These are phyloP conservation scores for Macrosiphum euphorbiae DNA, from an alignment of 2,888 invertebrate species.

Conservation along the genomic window DNA sequence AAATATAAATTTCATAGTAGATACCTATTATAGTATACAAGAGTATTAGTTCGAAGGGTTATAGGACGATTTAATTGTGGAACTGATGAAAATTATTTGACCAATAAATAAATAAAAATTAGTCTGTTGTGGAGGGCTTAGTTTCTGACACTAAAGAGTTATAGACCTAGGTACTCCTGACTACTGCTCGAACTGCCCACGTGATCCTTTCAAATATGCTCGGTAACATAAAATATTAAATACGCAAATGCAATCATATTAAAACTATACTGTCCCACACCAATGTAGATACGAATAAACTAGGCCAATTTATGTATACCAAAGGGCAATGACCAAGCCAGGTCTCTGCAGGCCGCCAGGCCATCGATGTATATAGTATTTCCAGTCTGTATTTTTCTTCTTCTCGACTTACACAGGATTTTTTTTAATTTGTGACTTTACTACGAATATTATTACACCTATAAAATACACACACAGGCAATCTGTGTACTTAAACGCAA, in stretches of 20 bases:
- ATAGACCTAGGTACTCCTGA: not conserved
- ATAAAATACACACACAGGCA: not conserved
- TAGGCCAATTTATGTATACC: not conserved
- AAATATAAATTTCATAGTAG: no score
- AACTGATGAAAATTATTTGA: no score
- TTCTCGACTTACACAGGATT: not conserved
- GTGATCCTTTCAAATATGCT: not conserved
- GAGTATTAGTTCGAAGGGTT: no score
- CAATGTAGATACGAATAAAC: not conserved
- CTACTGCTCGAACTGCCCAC: not conserved
- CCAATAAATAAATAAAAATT: no score
- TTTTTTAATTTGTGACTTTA: conserved; percentile 9
- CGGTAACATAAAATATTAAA: not conserved
- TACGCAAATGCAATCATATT: no score
- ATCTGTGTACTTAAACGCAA: conserved; percentile 25
- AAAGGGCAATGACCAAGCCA: not conserved
- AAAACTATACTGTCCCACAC: not conserved
- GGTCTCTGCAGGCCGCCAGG: not conserved
- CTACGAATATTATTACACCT: not conserved
- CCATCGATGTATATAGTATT: not conserved
- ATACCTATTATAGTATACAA: no score
- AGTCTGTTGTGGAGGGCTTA: not conserved
- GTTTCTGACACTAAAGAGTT: not conserved
- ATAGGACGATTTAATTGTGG: no score
- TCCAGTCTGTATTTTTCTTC: not conserved